Evolutionary conservation across 1,140 invertebrate species (phyloP).

Genomic region (Atta cephalotes): DNA sequence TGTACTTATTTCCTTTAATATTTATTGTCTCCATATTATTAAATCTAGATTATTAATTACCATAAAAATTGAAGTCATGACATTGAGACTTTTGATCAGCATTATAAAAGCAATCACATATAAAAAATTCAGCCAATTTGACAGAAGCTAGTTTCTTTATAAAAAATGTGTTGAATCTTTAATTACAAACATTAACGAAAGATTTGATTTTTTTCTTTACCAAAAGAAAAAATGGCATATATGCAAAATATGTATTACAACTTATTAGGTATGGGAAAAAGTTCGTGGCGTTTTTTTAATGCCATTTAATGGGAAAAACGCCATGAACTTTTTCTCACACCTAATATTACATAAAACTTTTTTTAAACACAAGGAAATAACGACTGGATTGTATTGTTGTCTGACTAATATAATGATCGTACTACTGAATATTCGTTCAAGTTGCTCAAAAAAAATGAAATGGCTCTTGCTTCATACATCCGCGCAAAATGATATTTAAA

Average conservation of each 20-base stretch:
- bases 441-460: neutral
- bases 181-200: neutral
- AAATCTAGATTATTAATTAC: too few species aligned
- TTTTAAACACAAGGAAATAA: neutral
- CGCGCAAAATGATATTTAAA: neutral
- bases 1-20: too few species aligned
- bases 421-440: slow-evolving; percentile 10
- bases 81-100: too few species aligned
- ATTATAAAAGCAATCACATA: too few species aligned
- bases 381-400: neutral
- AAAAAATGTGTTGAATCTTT: neutral
- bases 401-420: slow-evolving; percentile 12
- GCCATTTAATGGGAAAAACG: too few species aligned
- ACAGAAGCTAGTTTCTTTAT: too few species aligned
- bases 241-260: neutral
- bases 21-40: too few species aligned
- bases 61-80: too few species aligned
- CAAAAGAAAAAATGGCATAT: neutral
- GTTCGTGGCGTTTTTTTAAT: too few species aligned
- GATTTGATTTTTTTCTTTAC: neutral
- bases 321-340: too few species aligned
- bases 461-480: neutral
- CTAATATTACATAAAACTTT: neutral
- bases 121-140: too few species aligned
- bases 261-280: too few species aligned